phyloP scores from a whole-genome alignment of 2,113 vertebrate genomes.

The Crotalus viridis region DNA sequence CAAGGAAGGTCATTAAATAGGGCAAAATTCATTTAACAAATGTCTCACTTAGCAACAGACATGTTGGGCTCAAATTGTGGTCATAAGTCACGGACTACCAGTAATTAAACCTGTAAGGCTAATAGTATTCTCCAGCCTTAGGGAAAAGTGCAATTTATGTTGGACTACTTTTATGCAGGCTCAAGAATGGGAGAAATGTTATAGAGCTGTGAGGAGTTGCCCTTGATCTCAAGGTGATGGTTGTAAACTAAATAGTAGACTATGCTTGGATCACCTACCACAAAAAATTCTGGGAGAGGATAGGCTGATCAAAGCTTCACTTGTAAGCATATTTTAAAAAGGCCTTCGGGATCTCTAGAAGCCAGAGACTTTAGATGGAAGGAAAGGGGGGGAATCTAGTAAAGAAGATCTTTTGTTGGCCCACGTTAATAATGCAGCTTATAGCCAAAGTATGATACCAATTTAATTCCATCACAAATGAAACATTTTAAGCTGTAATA shows the following conservation, averaged over 20 bases:
- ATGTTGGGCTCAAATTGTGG: neutral
- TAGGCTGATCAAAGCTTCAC: neutral
- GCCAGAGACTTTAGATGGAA: neutral
- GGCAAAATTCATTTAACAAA: neutral
- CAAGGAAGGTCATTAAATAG: neutral
- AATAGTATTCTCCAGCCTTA: neutral
- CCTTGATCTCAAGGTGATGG: neutral
- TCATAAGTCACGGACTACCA: neutral
- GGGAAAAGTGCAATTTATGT: neutral
- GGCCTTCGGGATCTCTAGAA: neutral
- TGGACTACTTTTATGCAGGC: neutral
- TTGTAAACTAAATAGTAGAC: neutral
- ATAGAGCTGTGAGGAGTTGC: neutral
- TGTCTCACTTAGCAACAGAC: neutral
- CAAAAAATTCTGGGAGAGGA: neutral
- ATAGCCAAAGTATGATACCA: neutral
- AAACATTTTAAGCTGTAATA: neutral
- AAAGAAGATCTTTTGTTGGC: neutral
- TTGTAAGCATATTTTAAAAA: neutral
- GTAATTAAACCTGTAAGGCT: neutral
- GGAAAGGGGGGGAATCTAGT: neutral
- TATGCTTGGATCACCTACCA: neutral
- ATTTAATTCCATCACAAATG: neutral
- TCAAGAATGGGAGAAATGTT: neutral
- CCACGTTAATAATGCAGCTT: neutral